Base-by-base conservation (phyloP, 2,888 invertebrate species). In the Perizoma flavofasciatum region DNA sequence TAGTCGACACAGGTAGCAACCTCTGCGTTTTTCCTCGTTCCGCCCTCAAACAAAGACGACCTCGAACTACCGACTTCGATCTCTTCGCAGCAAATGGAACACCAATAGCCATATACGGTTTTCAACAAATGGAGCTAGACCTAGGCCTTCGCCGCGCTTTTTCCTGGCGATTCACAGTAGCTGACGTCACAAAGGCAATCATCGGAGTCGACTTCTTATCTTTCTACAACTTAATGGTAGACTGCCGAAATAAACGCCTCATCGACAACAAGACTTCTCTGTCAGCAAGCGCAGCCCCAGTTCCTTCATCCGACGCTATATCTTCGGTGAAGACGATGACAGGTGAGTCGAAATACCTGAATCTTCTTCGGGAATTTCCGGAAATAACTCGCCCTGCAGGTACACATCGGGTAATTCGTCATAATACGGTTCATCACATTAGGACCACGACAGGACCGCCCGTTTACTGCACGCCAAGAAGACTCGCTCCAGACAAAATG, bases 401-500 rank as follows among this genome's bases (percentile, higher is more conserved):
- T 7, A 7, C 37, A 6, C 37, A 37, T 37, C 37, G 37, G 6
- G 7, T 7, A 37, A 5, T 7, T 1, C 5, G 7, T 6, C 37
- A 37, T 7, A 37, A 37, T 37, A 37, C 37, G 5, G 37, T 37
- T 7, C 37, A 37, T 37, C 7, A 37, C 4, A 37, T 37, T 3
- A 1, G 37, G 6, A 37, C 37, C 37, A 37, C 37, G 7, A 5
- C 37, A 37, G 37, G 37, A 6, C 37, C 37, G 33, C 9, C 7
- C 4, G 69, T 71, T 0, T 59, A 61, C 0, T 65, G 63, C 34
- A 41, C 55, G 7, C 77, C 79, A 0, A 69, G 78, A 1, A 68
- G 78, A 0, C 55, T 81, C 2, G 74, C 73, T 3, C 79, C 78
- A 0, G 73, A 76, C 10, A 66, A 66, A 22, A 50, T 76, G 0